Base-by-base conservation (phyloP, 2,113 vertebrate species). In the Brienomyrus brachyistius region DNA sequence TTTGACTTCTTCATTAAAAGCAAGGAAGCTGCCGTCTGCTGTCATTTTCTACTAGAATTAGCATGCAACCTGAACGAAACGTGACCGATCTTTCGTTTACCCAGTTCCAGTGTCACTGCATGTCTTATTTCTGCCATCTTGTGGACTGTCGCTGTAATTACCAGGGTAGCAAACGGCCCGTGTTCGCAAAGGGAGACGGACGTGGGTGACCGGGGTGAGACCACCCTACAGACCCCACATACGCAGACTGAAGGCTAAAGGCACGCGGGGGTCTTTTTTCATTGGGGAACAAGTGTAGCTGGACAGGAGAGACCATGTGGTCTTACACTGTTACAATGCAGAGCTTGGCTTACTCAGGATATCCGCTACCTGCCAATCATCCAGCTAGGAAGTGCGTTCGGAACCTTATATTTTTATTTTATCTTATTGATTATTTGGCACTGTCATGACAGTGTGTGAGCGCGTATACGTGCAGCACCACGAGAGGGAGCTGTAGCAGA, bases 101-200 rank as follows among this genome's bases (percentile, higher is more conserved):
- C 74, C 35, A 43, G 13, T 43, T 80, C 74, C 35, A 80, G 74
- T 80, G 8, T 80, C 35, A 43, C 13, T 43, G 35, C 5, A 80
- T 86, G 43, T 50, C 4, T 86, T 51, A 51, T 13, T 86, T 86
- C 45, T 86, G 83, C 83, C 83, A 86, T 86, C 83, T 86, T 15
- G 83, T 86, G 83, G 83, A 31, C 8, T 31, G 45, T 86, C 23
- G 9, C 47, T 51, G 45, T 86, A 15, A 86, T 86, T 86, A 86
- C 83, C n/a, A 86, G 1, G 10, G 47, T 50, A 48, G 5, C 10
- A 50, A 51, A 48, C 5, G 23, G 83, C 83, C 21, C 3, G 47
- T 50, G n/a, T 86, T 86, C 48, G 1, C 45, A 86, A 47, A 23
- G 48, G 15, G 74, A 80, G 15, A 43, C 35, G 35, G 74, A 43